Evolutionary conservation across 2,888 invertebrate species (phyloP).

Genomic region (Drosophila rubida): DNA sequence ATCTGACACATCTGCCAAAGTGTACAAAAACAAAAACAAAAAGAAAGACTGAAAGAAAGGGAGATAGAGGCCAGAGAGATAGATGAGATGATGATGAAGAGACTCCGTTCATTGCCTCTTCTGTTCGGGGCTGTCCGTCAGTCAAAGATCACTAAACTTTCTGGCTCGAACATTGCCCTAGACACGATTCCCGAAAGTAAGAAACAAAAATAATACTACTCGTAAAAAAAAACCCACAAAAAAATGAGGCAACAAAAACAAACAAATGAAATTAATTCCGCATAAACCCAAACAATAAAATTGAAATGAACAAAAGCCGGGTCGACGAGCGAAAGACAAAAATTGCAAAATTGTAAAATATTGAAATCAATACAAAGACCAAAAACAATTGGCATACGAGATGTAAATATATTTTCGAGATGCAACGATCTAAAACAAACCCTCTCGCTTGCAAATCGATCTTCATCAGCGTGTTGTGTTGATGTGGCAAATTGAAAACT

Average conservation of each 20-base stretch:
- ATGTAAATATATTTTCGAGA: neutral
- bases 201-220: conserved; percentile 9
- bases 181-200: conserved; percentile 46
- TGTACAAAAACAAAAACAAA: neutral
- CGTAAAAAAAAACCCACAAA: conserved; percentile 4
- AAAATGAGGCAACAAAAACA: conserved; percentile 29
- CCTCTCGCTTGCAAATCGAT: conserved; percentile 22
- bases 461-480: conserved; percentile 19
- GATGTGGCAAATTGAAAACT: conserved; percentile 16
- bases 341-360: conserved; percentile 64
- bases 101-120: conserved; percentile 51
- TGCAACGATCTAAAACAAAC: neutral
- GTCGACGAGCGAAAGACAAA: conserved; percentile 1
- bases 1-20: conserved; percentile 32
- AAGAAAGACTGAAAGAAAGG: neutral
- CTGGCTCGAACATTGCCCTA: conserved; percentile 63
- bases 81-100: conserved; percentile 23
- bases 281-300: conserved; percentile 44
- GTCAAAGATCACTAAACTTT: conserved; percentile 71
- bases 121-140: conserved; percentile 27
- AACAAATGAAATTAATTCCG: conserved; percentile 63
- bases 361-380: conserved; percentile 52
- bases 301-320: conserved; percentile 22
- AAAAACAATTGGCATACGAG: conserved; percentile 10
- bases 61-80: conserved; percentile 4